Evolutionary conservation across 2,888 invertebrate species (phyloP).

Genomic region (Polydrusus cervinus): DNA sequence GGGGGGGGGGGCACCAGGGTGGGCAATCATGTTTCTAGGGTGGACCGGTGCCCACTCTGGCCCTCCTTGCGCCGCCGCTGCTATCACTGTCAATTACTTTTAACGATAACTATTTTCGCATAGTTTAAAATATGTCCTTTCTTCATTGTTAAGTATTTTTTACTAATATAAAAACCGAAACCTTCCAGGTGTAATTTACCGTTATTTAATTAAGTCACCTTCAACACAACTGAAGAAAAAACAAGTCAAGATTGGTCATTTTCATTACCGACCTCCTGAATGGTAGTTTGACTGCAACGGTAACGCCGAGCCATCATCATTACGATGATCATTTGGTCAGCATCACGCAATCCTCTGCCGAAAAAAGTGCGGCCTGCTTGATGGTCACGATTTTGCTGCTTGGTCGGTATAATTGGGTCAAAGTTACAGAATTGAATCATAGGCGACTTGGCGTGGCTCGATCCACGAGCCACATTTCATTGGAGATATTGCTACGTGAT

Average conservation of each 20-base stretch:
- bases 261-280: constrained; percentile 42
- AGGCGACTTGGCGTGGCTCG: constrained; percentile 56
- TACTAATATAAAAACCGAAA: background rate
- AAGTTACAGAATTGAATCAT: constrained; percentile 58
- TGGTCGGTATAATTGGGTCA: constrained; percentile 56
- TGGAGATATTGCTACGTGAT: constrained; percentile 49
- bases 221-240: constrained; percentile 33
- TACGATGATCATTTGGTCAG: constrained; percentile 49
- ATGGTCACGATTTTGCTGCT: constrained; percentile 54
- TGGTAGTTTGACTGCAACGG: constrained; percentile 49
- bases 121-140: no score
- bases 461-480: constrained; percentile 59
- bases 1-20: no score
- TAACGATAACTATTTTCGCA: no score
- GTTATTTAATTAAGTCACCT: constrained; percentile 43
- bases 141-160: background rate
- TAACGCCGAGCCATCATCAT: constrained; percentile 45
- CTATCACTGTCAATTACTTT: no score
- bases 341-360: constrained; percentile 54
- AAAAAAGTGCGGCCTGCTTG: constrained; percentile 49
- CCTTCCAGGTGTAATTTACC: constrained; percentile 17
- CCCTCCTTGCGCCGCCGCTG: no score
- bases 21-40: no score
- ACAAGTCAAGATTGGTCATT: constrained; percentile 28
- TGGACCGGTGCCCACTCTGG: no score